Evolutionary conservation across 2,888 invertebrate genomes (phyloP).

Genomic region (Vannuccia rotundouncinata): DNA sequence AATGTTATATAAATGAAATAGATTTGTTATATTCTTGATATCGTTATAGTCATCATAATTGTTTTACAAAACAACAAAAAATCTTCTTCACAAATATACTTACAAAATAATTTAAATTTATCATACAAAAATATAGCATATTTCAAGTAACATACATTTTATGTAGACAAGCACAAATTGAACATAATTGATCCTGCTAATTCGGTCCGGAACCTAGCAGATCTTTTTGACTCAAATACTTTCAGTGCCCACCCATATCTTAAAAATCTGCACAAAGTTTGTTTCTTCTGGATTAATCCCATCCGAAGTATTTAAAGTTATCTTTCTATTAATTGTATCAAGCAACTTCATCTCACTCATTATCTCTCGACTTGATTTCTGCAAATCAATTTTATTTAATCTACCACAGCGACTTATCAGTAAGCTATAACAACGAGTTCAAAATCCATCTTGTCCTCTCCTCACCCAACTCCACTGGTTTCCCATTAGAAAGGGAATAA

Average conservation of each 20-base stretch:
- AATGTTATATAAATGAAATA: too few species aligned
- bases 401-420: background rate
- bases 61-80: too few species aligned
- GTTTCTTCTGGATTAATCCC: background rate
- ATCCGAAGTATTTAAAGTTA: background rate
- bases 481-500: background rate
- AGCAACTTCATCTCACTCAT: background rate
- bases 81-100: too few species aligned
- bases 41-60: too few species aligned
- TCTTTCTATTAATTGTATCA: background rate
- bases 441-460: background rate
- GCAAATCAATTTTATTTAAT: background rate
- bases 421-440: background rate
- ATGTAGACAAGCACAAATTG: too few species aligned
- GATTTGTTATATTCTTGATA: too few species aligned
- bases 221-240: background rate
- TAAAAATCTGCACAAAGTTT: background rate
- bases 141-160: too few species aligned
- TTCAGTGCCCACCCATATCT: background rate
- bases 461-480: background rate
- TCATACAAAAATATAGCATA: too few species aligned
- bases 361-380: background rate
- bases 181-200: background rate
- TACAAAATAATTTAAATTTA: too few species aligned
- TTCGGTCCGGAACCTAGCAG: background rate